Conservation (phyloP, 2,888 invertebrate genomes). For the Drosophila ezoana region DNA sequence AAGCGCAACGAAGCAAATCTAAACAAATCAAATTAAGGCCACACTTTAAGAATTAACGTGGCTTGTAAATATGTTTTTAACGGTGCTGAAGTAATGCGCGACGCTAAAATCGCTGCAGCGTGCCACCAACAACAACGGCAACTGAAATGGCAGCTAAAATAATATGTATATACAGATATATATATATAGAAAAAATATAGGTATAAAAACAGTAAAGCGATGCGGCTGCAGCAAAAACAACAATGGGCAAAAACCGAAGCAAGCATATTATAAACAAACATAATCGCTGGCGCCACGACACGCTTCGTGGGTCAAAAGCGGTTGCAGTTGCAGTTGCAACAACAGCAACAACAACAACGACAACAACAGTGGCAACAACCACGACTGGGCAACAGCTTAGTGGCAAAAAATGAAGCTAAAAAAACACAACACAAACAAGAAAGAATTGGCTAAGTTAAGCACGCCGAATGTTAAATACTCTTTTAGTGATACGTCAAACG, state of each 20-base stretch:
- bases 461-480: too few relatives aligned
- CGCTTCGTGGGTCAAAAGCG: conserved; percentile 81
- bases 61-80: conserved; percentile 77
- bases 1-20: conserved; percentile 60
- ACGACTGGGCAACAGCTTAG: conserved; percentile 48
- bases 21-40: conserved; percentile 78
- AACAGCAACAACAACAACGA: conserved; percentile 17
- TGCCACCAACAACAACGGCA: conserved; percentile 53
- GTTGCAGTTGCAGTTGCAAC: conserved; percentile 74
- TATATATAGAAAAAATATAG: conserved; percentile 17
- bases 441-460: neutral
- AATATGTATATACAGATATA: conserved; percentile 10
- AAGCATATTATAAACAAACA: conserved; percentile 75
- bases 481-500: too few relatives aligned
- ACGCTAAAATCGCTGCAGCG: conserved; percentile 73
- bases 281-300: conserved; percentile 81
- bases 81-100: conserved; percentile 80
- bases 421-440: conserved; percentile 20
- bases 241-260: conserved; percentile 58
- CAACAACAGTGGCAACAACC: conserved; percentile 26
- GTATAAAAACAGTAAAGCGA: conserved; percentile 56
- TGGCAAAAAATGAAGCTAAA: conserved; percentile 24
- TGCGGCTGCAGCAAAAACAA: conserved; percentile 46
- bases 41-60: conserved; percentile 78
- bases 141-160: conserved; percentile 10